A percentile compares a stretch with the other conserved stretches of the same genome.
Evolutionary conservation across 2,888 invertebrate genomes (phyloP).

Genomic region (Caenorhabditis imperialis): DNA sequence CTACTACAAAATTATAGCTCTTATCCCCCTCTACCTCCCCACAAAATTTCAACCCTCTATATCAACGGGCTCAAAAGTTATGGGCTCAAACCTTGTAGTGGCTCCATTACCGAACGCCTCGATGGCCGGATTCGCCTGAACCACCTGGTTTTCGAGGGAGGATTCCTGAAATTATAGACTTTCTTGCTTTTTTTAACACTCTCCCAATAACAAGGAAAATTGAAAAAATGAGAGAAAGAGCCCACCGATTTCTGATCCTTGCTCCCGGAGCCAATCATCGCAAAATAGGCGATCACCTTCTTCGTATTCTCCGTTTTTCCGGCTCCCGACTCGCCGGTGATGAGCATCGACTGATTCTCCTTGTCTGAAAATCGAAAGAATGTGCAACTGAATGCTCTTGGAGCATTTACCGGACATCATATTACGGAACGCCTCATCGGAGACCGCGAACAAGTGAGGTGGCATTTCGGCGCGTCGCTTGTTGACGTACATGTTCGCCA

Average conservation of each 20-base stretch:
- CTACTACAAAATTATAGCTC: too few relatives aligned
- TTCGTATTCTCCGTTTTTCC: conserved; percentile 99
- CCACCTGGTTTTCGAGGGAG: conserved; percentile 97
- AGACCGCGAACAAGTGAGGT: conserved; percentile 74
- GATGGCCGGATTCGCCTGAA: conserved; percentile 98
- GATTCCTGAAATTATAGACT: conserved; percentile 82
- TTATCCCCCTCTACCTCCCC: too few relatives aligned
- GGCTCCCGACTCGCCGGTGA: conserved; percentile 96
- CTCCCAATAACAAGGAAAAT: too few relatives aligned
- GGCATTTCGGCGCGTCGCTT: conserved; percentile 72
- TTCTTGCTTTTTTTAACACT: conserved; percentile 4
- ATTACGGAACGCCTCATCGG: conserved; percentile 74
- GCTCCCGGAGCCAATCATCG: conserved; percentile 83
- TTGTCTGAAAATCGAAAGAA: conserved; percentile 59
- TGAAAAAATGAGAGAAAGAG: conserved; percentile 1
- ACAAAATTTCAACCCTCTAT: too few relatives aligned
- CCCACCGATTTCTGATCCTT: conserved; percentile 64
- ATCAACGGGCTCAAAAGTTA: too few relatives aligned
- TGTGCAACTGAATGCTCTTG: too few relatives aligned
- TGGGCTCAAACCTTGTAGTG: conserved; percentile 90
- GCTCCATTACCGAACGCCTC: conserved; percentile 99
- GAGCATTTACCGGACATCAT: conserved; percentile 70
- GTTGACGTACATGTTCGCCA: conserved; percentile 83
- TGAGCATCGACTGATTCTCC: conserved; percentile 90
- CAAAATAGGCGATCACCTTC: conserved; percentile 98